phyloP scores from a whole-genome alignment of 2,888 invertebrate species.

The Himalopsyche kuldschensis region DNA sequence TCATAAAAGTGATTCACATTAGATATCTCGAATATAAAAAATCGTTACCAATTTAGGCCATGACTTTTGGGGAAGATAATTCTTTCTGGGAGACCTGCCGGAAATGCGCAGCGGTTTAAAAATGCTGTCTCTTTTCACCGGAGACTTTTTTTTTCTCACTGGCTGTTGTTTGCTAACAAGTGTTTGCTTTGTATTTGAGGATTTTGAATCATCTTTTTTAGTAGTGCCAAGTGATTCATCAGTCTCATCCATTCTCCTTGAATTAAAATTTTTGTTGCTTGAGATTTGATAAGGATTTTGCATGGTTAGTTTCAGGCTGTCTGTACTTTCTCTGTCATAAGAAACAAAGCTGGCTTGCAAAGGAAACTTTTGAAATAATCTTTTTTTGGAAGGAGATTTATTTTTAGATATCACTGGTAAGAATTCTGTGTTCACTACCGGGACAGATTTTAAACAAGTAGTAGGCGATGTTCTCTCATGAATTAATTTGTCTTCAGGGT shows the following conservation, averaged over 20 bases:
- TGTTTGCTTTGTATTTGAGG: background rate
- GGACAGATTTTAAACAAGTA: background rate
- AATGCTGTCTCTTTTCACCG: background rate
- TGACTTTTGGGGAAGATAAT: background rate
- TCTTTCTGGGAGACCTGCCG: background rate
- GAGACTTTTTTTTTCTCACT: background rate
- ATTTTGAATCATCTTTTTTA: background rate
- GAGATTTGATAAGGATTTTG: constrained; percentile 6
- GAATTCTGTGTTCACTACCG: background rate
- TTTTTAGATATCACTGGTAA: background rate
- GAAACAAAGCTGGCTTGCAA: constrained; percentile 21
- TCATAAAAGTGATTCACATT: too few relatives aligned
- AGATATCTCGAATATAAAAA: background rate
- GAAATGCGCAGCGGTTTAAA: background rate
- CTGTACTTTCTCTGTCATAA: constrained; percentile 5
- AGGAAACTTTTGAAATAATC: constrained; percentile 26
- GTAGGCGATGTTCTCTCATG: background rate
- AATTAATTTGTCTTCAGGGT: background rate
- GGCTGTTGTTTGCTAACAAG: background rate
- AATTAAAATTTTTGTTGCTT: background rate
- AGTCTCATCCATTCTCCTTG: background rate
- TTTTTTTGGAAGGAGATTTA: constrained; percentile 18
- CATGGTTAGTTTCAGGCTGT: background rate
- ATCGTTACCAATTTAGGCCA: background rate
- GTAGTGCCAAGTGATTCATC: background rate